Base-by-base conservation (phyloP, 2,888 invertebrate genomes). In the Embidobia sp. region DNA sequence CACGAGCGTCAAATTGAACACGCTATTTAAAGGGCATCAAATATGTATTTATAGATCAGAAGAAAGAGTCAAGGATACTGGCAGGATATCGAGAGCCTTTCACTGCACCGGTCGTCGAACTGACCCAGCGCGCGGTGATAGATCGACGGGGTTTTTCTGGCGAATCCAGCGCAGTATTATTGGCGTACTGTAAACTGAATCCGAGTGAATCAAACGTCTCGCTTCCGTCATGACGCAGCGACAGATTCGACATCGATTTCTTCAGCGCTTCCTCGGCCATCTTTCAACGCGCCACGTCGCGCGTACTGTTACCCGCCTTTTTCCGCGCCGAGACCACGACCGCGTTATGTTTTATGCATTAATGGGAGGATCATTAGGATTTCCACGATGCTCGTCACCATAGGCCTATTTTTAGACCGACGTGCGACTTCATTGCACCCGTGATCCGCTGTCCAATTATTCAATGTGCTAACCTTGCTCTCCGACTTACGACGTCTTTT, bases 61-160 rank as follows among this genome's bases (percentile, higher is more conserved):
- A 70, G 63, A 78, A 78, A 74, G 64, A 78, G 73, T 74, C 77
- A 78, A 78, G 77, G 77, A 78, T 74, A 74, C 51, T 35, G 46
- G 42, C 49, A 42, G 74, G 55, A 69, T 73, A 73, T 77, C 57
- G 51, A 46, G 69, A 77, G 59, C 77, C 77, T 77, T 77, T 77
- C 73, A 77, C 77, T 77, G 67, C 70, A 61, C 63, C 74, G 80
- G 77, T 80, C 75, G 70, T 70, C 75, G 80, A 82, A 80, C 81
- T 78, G 69, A 74, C 78, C 78, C 44, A 66, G 66, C 69, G 66
- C 51, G 59, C 78, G 48, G 66, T 67, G 51, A 72, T 79, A 79
- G 70, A 80, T 80, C 64, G 63, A 5, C 77, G 55, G 57, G 42
- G 37, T 72, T 77, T 77, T 77, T 72, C 49, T 46, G 27, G 33